Evolutionary conservation across 2,113 vertebrate species (phyloP), one percentile per base, ranked within the genome.

Genomic region (Accipiter virgatus): DNA sequence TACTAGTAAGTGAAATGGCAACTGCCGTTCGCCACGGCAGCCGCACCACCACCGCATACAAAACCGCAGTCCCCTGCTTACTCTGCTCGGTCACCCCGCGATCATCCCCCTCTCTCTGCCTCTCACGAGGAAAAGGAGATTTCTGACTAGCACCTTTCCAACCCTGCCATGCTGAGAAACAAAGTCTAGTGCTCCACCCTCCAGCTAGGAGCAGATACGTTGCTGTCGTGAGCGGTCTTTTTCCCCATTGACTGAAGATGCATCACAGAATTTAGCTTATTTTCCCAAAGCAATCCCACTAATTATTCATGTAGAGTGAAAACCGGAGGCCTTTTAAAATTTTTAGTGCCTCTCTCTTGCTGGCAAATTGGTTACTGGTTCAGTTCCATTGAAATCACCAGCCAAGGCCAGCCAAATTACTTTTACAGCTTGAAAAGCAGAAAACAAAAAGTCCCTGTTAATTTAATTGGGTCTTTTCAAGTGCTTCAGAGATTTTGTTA

Each of bases 401-500:
- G 78, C 70, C 67, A 86, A 92, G 40, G 78, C 52, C 53, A 75
- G 61, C 50, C 84, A 95, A 94, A 93, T 93, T 93, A 70, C 36
- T 95, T 91, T 27, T 85, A 67, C 62, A 71, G 53, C 84, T 47
- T 25, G 27, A 96, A 95, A 95, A 85, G 53, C 47, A 81, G 81
- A 96, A 96, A 94, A 96, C 70, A 97, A 96, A 93, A 95, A n/a
- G 53, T 81, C 78, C 79, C 59, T 83, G 62, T 74, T 95, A 96
- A 96, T 97, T 97, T 95, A 95, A 95, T 68, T 73, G 96, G 84
- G 32, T 96, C 68, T 72, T 96, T 95, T 91, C 59, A 94, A 84
- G 77, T 90, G 85, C 77, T 96, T 93, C 89, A 88, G 95, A 90
- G 91, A 93, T 97, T 96, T 97, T 95, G 88, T 96, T 97, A 96